Conservation (phyloP, 2,888 invertebrate species). For the Cetonia aurata region DNA sequence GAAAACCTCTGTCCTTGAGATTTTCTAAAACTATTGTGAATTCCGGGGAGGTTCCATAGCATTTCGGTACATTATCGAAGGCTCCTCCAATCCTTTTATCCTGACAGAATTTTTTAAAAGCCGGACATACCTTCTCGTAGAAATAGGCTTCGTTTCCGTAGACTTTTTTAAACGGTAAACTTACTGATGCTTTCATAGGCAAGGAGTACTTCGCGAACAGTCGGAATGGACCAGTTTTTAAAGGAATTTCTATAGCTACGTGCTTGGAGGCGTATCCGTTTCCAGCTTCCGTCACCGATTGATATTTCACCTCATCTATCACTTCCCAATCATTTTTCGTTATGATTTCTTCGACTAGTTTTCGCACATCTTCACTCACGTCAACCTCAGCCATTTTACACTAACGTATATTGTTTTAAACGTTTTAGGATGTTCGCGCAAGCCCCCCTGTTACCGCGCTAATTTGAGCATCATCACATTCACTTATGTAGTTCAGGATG, state of each 20-base stretch:
- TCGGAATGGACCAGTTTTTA: constrained; percentile 31
- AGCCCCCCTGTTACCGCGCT: too few species aligned
- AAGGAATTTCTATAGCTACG: constrained; percentile 35
- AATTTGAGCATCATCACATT: too few species aligned
- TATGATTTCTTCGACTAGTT: background rate
- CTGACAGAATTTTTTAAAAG: constrained; percentile 31
- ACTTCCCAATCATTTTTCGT: background rate
- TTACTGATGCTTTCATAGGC: background rate
- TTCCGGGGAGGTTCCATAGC: constrained; percentile 38
- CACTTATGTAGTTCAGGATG: too few species aligned
- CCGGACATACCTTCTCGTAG: constrained; percentile 41
- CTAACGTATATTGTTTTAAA: constrained; percentile 1
- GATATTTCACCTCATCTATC: background rate
- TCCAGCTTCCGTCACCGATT: constrained; percentile 41
- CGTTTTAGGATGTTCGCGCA: too few species aligned
- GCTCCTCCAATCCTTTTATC: constrained; percentile 20
- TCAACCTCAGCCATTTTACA: background rate
- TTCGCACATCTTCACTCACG: background rate
- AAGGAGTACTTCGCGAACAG: constrained; percentile 44
- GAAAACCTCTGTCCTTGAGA: constrained; percentile 38
- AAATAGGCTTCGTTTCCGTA: constrained; percentile 41
- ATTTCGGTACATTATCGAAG: constrained; percentile 37
- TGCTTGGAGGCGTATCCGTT: constrained; percentile 45
- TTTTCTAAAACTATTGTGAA: constrained; percentile 44
- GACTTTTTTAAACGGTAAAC: constrained; percentile 6